Percentiles rank a stretch among this genome's conserved stretches.
Conservation (phyloP, 1,140 invertebrate species). For the Tetramorium alpestre region DNA sequence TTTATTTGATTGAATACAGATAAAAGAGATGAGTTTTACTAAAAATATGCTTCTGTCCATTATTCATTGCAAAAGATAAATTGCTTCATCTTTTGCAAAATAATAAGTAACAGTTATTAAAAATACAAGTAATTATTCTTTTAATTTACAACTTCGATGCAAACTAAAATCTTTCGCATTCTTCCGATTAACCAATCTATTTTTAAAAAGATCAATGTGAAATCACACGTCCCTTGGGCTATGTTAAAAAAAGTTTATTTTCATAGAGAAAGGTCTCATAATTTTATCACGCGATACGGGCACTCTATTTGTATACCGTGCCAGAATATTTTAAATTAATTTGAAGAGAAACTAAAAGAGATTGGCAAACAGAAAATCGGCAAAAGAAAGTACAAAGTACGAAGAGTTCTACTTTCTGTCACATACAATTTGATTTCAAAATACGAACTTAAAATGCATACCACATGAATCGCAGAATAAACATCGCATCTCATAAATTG, state of each 20-base stretch:
- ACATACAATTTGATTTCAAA: not conserved
- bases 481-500: not conserved
- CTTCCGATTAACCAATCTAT: not conserved
- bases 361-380: not conserved
- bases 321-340: not conserved
- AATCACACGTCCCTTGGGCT: conserved; percentile 45
- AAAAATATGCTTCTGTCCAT: not conserved
- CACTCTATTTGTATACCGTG: not conserved
- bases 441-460: not conserved
- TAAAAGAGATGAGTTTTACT: not conserved
- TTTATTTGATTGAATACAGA: not conserved
- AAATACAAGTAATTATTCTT: not conserved
- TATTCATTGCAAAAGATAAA: too few species aligned
- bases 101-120: not conserved
- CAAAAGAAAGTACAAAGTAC: not conserved
- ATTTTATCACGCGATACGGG: not conserved
- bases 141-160: not conserved
- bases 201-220: conserved; percentile 18
- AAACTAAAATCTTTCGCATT: not conserved
- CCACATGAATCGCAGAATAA: not conserved
- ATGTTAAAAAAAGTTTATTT: conserved; percentile 37
- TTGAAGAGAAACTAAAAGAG: not conserved
- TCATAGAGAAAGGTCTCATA: not conserved
- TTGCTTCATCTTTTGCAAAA: too few species aligned
- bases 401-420: not conserved